Evolutionary conservation across 2,888 invertebrate genomes (phyloP).

Genomic region (Andricus curvator): DNA sequence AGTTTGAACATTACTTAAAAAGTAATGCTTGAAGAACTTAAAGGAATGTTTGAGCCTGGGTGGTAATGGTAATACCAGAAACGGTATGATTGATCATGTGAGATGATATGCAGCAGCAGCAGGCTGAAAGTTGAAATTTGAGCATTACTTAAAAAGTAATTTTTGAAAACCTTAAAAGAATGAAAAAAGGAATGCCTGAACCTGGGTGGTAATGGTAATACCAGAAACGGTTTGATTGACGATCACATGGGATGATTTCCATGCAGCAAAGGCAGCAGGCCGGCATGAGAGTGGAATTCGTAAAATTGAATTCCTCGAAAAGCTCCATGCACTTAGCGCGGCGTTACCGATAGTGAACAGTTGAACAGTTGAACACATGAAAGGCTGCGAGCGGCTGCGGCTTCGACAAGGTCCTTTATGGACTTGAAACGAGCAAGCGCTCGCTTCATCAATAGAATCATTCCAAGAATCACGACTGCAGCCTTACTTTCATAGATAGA

Average conservation of each 20-base stretch:
- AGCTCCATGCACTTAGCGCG: conserved; percentile 30
- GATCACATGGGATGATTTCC: conserved; percentile 10
- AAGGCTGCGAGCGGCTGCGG: conserved; percentile 52
- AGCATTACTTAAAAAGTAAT: no score
- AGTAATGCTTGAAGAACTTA: no score
- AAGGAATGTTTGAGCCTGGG: no score
- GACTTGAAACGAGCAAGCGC: conserved; percentile 35
- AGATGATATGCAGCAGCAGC: no score
- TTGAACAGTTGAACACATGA: conserved; percentile 14
- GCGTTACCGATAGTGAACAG: conserved; percentile 31
- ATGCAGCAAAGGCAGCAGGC: background rate
- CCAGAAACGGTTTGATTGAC: conserved; percentile 3
- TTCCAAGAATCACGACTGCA: conserved; percentile 39
- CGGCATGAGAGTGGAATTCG: conserved; percentile 35
- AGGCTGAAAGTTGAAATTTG: no score
- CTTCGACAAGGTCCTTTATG: conserved; percentile 37
- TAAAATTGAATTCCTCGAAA: conserved; percentile 38
- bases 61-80: no score
- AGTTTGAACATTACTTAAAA: no score
- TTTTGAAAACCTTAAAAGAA: background rate
- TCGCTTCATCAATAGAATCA: conserved; percentile 41
- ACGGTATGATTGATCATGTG: no score
- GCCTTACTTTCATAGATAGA: conserved; percentile 38
- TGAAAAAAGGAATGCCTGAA: background rate
- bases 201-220: background rate